Conservation (phyloP, 2,113 vertebrate genomes). For the Aythya baeri region DNA sequence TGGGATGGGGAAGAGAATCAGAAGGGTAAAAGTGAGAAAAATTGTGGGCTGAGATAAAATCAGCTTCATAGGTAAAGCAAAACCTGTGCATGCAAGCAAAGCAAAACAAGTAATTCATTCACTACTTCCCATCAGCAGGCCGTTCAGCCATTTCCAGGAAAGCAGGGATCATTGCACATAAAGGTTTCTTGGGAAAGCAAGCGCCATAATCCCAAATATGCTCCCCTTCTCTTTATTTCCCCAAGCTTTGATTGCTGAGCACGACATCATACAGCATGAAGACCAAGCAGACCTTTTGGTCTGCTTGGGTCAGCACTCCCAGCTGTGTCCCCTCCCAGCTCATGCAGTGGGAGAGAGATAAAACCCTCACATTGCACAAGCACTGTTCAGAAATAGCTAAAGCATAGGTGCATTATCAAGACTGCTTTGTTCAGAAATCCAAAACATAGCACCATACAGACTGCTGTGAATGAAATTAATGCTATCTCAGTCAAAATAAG, state of each 20-base stretch:
- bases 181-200: background rate
- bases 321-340: background rate
- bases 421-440: background rate
- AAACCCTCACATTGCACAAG: background rate
- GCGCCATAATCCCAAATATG: rapidly evolving
- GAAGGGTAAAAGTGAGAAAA: background rate
- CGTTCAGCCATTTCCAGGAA: background rate
- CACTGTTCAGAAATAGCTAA: background rate
- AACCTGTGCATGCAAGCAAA: background rate
- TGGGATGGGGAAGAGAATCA: background rate
- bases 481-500: background rate
- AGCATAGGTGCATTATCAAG: background rate
- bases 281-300: too few species aligned
- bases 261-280: background rate
- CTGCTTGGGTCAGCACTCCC: rapidly evolving
- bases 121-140: background rate
- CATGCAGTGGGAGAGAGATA: background rate
- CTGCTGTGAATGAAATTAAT: background rate
- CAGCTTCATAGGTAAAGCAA: background rate
- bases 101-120: background rate
- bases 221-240: background rate
- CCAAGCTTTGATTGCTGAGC: background rate
- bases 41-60: background rate
- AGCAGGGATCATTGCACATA: background rate
- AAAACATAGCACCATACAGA: background rate